Base-by-base conservation (phyloP, 2,113 vertebrate genomes). In the Gallinago jamesoni region DNA sequence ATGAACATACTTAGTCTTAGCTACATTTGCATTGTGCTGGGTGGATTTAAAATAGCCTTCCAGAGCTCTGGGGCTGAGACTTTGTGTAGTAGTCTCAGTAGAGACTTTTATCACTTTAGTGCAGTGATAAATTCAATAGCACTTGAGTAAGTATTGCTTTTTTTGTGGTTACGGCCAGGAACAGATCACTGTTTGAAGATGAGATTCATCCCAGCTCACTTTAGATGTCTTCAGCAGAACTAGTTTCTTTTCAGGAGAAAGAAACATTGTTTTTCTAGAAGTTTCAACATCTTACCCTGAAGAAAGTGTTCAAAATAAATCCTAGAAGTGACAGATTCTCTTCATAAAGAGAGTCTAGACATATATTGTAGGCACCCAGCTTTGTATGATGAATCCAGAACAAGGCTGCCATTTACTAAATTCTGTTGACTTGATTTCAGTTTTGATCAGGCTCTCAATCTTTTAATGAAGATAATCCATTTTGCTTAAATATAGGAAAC, bases 281-380 rank as follows among this genome's bases (percentile, higher is more conserved):
- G 12, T 21, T 85, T 68, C 43, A 59, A 68, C 2, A 35, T 10
- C 23, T 83, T 50, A n/a, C 31, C n/a, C 48, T 76, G 43, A 88
- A 68, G 16, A 1, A 25, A 4, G 5, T 45, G 12, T 25, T 90
- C 37, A 80, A 63, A 72, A 45, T 30, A 39, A 80, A 84, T 27
- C 57, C 39, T 52, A 24, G 31, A 56, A 68, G 9, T 14, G 10
- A 12, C 56, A 59, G 15, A 6, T 74, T 73, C 64, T 48, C 21
- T 68, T 56, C 35, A 11, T 22, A 18, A 41, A 35, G 24, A 5
- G 12, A 53, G 5, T 18, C 33, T 20, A 33, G 35, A 31, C 7
- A 15, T 2, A 1, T 2, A 18, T 14, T 33, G 24, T 11, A n/a
- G 35, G 59, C 17, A 4, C 12, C 5, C 21, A 43, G 33, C 3